phyloP scores from a whole-genome alignment of 2,888 invertebrate species.

The Chaitophorus viminalis region DNA sequence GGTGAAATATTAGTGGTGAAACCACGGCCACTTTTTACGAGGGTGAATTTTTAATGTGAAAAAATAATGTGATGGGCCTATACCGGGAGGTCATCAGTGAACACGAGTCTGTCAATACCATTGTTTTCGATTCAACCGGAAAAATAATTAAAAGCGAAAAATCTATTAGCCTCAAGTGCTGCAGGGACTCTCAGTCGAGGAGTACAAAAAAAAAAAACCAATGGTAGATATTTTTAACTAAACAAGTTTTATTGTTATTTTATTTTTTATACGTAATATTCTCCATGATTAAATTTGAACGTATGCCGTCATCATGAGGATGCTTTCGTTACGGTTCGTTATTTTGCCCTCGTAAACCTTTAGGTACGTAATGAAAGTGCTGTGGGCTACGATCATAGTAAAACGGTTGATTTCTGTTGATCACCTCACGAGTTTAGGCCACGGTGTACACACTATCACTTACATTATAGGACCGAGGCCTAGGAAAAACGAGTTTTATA shows the following conservation, averaged over 20 bases:
- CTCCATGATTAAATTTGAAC: neutral
- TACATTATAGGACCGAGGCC: neutral
- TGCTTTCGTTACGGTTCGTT: neutral
- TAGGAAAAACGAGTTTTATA: constrained; percentile 29
- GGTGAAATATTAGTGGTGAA: neutral
- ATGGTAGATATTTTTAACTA: neutral
- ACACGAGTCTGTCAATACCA: neutral
- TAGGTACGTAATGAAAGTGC: constrained; percentile 1
- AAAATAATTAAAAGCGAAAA: neutral
- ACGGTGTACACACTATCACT: too few relatives aligned
- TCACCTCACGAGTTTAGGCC: neutral
- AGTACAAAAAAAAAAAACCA: neutral
- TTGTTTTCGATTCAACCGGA: constrained; percentile 12
- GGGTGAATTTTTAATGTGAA: constrained; percentile 22
- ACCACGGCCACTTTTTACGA: neutral
- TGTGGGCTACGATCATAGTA: neutral
- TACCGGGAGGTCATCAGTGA: neutral
- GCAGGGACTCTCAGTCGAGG: too few relatives aligned
- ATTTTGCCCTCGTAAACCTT: neutral
- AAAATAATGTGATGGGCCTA: neutral
- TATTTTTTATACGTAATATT: neutral
- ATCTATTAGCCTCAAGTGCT: neutral
- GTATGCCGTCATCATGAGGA: neutral
- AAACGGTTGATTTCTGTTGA: constrained; percentile 20
- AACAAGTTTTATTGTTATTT: neutral